These are phyloP conservation scores for Aurelia coerulea DNA, from an alignment of 30 jellyfish, hydroid and myxozoan species.

Conservation along the genomic window DNA sequence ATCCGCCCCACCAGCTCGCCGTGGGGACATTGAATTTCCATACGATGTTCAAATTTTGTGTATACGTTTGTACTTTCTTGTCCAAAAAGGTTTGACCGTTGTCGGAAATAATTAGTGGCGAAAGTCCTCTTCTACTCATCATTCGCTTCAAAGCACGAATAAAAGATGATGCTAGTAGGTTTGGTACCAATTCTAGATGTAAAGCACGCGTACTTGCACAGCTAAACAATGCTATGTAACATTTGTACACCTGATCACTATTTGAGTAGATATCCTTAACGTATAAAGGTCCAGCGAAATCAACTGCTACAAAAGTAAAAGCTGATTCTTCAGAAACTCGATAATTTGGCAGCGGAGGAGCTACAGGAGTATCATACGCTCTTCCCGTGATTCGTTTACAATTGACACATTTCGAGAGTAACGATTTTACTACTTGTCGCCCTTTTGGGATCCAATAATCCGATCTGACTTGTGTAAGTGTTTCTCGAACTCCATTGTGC, in stretches of 20 bases:
- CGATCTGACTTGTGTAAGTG: too few relatives aligned
- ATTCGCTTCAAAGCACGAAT: constrained; percentile 35
- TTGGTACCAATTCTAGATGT: too few relatives aligned
- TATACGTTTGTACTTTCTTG: neutral
- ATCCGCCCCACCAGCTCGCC: constrained; percentile 59
- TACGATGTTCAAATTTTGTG: neutral
- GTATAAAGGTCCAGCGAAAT: too few relatives aligned
- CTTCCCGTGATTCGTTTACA: constrained; percentile 20
- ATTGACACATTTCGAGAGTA: constrained; percentile 12
- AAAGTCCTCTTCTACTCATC: constrained; percentile 41
- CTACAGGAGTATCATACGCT: too few relatives aligned
- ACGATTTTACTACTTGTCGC: constrained; percentile 13
- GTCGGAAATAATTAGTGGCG: constrained; percentile 11
- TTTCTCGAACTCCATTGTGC: too few relatives aligned
- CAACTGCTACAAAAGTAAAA: too few relatives aligned
- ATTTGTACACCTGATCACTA: too few relatives aligned
- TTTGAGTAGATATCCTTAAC: too few relatives aligned
- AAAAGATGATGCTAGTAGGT: constrained; percentile 1
- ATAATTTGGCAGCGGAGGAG: too few relatives aligned
- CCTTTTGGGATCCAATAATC: constrained; percentile 47
- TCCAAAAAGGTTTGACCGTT: constrained; percentile 42
- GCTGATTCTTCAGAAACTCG: too few relatives aligned
- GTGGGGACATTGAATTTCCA: constrained; percentile 46
- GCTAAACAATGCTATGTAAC: too few relatives aligned
- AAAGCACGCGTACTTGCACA: too few relatives aligned